Base-by-base conservation (phyloP, 2,888 invertebrate species). In the Drosophila kambysellisi region DNA sequence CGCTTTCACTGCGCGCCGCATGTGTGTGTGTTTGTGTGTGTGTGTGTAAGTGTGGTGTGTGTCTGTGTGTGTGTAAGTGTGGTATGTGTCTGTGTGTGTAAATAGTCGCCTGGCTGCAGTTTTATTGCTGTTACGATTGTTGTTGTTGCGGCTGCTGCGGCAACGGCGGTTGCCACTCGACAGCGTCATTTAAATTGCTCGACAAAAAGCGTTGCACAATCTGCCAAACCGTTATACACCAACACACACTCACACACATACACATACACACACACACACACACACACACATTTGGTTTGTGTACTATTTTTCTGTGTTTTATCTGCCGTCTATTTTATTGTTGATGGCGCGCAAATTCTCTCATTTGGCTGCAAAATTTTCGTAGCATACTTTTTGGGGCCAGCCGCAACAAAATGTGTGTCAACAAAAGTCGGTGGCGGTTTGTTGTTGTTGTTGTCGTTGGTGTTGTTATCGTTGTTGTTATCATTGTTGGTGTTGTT, bases 181-280 rank as follows among this genome's bases (percentile, higher is more conserved):
- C 81, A 72, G 83, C 74, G 74, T 46, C 82, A 83, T 87, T 87
- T 79, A 81, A 88, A 90, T 75, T 86, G 87, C 76, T 78, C 78
- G 71, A 86, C 89, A 90, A 88, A 83, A 88, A 76, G 74, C 68
- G 63, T 50, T 32, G 59, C 74, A 65, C 84, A 72, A 72, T 81
- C 84, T 81, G 83, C 56, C 81, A 73, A 59, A 56, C 25, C 39
- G 67, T 79, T 81, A 87, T 25, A 83, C 78, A 76, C 88, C 79
- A 68, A 65, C 53, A 61, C 70, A 72, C 51, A 64, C 54, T 52
- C 52, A 50, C 9, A 56, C 64, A 66, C 62, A 57, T 33, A 60
- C 53, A 37, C 48, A 75, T 56, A 62, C 48, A 53, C 54, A 33
- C 43, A 37, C 48, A 75, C 59, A 62, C 48, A 53, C 54, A 33